A percentile compares a stretch with the other conserved stretches of the same genome.
These are phyloP conservation scores for Macropus fuliginosus DNA, from an alignment of 2,797 vertebrate genomes.

Conservation along the genomic window DNA sequence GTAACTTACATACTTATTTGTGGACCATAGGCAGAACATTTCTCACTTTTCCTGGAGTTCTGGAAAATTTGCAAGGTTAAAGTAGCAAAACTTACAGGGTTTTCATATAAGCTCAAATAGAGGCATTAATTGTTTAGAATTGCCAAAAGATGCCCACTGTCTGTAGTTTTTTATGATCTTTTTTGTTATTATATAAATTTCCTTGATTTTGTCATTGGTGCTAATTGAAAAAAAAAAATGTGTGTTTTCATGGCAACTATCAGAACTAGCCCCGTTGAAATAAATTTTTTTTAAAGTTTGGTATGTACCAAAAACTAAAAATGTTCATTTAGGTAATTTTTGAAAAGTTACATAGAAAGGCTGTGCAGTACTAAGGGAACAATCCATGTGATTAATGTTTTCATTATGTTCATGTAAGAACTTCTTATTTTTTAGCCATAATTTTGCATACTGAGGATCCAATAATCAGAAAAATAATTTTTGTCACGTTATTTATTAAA, in stretches of 20 bases:
- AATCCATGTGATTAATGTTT: slow-evolving; percentile 89
- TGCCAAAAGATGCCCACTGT: slow-evolving; percentile 85
- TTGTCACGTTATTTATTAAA: slow-evolving; percentile 94
- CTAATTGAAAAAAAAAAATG: slow-evolving; percentile 86
- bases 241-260: slow-evolving; percentile 84
- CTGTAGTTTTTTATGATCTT: slow-evolving; percentile 83
- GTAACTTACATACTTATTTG: slow-evolving; percentile 78
- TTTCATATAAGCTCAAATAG: slow-evolving; percentile 80
- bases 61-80: slow-evolving; percentile 81
- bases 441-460: slow-evolving; percentile 91
- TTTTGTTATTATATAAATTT: slow-evolving; percentile 84
- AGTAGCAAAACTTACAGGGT: slow-evolving; percentile 80
- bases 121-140: slow-evolving; percentile 83
- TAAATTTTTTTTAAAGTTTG: slow-evolving; percentile 80
- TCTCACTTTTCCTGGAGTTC: slow-evolving; percentile 82
- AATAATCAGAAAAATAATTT: slow-evolving; percentile 91
- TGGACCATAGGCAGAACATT: slow-evolving; percentile 82
- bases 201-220: slow-evolving; percentile 86
- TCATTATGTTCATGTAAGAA: slow-evolving; percentile 92
- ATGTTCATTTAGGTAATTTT: slow-evolving; percentile 86
- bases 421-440: slow-evolving; percentile 91
- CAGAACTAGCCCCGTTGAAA: slow-evolving; percentile 84
- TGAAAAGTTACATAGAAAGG: slow-evolving; percentile 85
- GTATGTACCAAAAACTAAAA: slow-evolving; percentile 85
- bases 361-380: slow-evolving; percentile 87